Conservation (phyloP, 2,888 invertebrate genomes). For the Drosophila pegasa region DNA sequence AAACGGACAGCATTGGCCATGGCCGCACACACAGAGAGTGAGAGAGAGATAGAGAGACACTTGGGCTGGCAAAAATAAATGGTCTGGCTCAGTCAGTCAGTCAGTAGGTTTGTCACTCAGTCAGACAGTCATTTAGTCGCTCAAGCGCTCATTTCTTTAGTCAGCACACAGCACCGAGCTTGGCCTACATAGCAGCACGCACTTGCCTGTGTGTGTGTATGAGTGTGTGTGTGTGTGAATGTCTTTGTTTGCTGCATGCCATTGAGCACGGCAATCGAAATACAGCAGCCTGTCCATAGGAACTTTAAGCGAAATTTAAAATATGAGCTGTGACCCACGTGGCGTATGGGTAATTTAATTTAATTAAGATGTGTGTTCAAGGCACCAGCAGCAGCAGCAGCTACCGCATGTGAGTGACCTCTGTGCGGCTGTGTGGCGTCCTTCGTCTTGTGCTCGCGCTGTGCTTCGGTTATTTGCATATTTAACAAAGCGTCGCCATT, state of each 20-base stretch:
- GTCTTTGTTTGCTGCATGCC: constrained; percentile 51
- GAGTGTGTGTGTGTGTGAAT: constrained; percentile 12
- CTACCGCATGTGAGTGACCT: constrained; percentile 68
- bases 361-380: constrained; percentile 21
- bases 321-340: constrained; percentile 18
- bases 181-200: constrained; percentile 57
- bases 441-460: constrained; percentile 43
- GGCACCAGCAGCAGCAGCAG: constrained; percentile 8
- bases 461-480: constrained; percentile 68
- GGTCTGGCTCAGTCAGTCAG: constrained; percentile 21
- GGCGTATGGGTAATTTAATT: constrained; percentile 59
- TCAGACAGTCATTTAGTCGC: constrained; percentile 37
- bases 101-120: constrained; percentile 26
- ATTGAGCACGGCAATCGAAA: constrained; percentile 67
- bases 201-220: constrained; percentile 30
- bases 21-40: constrained; percentile 35
- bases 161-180: constrained; percentile 50
- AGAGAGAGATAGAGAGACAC: constrained; percentile 18
- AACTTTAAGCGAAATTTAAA: constrained; percentile 45
- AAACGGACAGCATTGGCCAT: constrained; percentile 41
- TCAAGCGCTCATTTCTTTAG: constrained; percentile 57
- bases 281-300: constrained; percentile 16
- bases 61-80: constrained; percentile 28
- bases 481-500: constrained; percentile 72
- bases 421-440: constrained; percentile 24